Conservation (phyloP, 2,888 invertebrate genomes). For the Bibio marci region DNA sequence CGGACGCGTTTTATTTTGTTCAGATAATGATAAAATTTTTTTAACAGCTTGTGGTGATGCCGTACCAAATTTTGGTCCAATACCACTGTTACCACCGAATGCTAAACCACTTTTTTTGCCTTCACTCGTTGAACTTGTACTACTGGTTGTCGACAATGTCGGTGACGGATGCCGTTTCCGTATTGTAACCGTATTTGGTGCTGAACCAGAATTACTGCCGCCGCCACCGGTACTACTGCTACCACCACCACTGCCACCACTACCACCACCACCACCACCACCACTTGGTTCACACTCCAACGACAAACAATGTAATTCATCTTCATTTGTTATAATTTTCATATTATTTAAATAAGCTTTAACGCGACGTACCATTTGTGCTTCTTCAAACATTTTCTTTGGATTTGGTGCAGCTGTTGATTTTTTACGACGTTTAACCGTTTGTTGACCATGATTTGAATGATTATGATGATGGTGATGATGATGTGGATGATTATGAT, state of each 20-base stretch:
- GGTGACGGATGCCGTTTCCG: constrained; percentile 82
- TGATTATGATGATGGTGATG: neutral
- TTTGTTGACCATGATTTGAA: constrained; percentile 44
- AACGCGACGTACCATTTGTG: constrained; percentile 94
- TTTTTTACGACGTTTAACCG: constrained; percentile 78
- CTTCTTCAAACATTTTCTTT: constrained; percentile 98
- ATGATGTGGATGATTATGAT: neutral
- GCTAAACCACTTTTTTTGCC: constrained; percentile 34
- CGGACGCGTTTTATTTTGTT: constrained; percentile 72
- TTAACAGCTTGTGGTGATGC: constrained; percentile 95
- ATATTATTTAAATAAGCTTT: constrained; percentile 89
- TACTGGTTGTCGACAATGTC: constrained; percentile 80
- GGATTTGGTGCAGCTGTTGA: constrained; percentile 83
- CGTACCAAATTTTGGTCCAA: constrained; percentile 54
- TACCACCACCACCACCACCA: constrained; percentile 13
- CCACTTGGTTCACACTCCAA: constrained; percentile 64
- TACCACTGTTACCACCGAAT: constrained; percentile 11
- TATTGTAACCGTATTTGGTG: constrained; percentile 32
- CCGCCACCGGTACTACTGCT: constrained; percentile 14
- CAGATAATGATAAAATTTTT: constrained; percentile 82
- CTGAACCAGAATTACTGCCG: constrained; percentile 25
- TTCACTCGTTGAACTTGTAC: constrained; percentile 75
- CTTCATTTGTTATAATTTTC: constrained; percentile 75
- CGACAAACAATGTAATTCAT: constrained; percentile 73
- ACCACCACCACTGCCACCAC: constrained; percentile 9